A percentile compares a stretch with the other conserved stretches of the same genome.
These are phyloP conservation scores for Aphaenogaster ashmeadi DNA, from an alignment of 1,140 invertebrate genomes.

Conservation along the genomic window DNA sequence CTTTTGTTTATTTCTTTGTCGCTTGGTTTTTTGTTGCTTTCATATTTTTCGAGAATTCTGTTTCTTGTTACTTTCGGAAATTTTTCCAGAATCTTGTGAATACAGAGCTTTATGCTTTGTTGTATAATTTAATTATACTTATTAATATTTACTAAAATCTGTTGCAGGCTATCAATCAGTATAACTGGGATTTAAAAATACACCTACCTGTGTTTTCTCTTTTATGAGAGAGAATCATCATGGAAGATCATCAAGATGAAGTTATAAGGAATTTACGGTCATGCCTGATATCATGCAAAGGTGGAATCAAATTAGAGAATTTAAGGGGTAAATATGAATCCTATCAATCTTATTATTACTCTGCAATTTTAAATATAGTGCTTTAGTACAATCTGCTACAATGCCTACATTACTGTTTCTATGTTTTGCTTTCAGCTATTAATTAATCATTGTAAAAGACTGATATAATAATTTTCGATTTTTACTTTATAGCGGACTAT, in stretches of 20 bases:
- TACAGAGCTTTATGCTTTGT: not conserved
- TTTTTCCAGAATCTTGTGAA: not conserved
- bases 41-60: no score
- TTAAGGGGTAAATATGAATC: conserved; percentile 71
- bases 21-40: not conserved
- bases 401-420: not conserved
- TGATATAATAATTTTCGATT: not conserved
- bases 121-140: not conserved
- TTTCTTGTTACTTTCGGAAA: not conserved
- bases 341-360: not conserved
- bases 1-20: not conserved
- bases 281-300: conserved; percentile 75
- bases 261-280: conserved; percentile 71
- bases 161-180: not conserved
- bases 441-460: not conserved
- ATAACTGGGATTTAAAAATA: not conserved
- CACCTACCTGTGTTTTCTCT: conserved; percentile 10
- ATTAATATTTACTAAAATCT: not conserved
- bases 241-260: conserved; percentile 62
- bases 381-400: not conserved
- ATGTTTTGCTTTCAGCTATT: not conserved
- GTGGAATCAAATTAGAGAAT: conserved; percentile 71
- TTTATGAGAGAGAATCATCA: conserved; percentile 37
- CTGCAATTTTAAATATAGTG: not conserved
- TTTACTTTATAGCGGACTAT: conserved; percentile 87